A percentile compares a stretch with the other conserved stretches of the same genome.
Evolutionary conservation across 2,113 vertebrate species (phyloP).

Genomic region (Oxygymnocypris stewartii): DNA sequence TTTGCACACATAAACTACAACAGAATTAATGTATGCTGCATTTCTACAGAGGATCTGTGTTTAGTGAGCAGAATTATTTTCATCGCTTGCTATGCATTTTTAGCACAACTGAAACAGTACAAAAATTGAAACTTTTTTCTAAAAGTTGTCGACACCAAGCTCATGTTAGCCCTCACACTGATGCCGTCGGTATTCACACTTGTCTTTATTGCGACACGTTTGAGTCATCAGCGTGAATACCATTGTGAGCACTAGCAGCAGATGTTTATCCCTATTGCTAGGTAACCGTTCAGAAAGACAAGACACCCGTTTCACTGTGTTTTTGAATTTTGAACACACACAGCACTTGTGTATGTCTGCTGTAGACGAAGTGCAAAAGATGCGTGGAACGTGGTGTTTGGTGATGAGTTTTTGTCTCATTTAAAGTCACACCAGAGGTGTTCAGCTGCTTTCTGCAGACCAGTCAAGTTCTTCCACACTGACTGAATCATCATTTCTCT

Average conservation of each 20-base stretch:
- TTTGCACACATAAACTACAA: too few relatives aligned
- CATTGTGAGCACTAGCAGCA: not conserved
- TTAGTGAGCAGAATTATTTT: not conserved
- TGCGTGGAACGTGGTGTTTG: not conserved
- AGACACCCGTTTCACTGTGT: not conserved
- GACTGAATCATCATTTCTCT: too few relatives aligned
- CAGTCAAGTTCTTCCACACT: too few relatives aligned
- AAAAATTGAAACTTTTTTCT: not conserved
- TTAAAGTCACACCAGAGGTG: too few relatives aligned
- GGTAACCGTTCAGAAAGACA: not conserved
- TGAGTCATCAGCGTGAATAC: not conserved
- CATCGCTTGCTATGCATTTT: not conserved
- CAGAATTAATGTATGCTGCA: not conserved
- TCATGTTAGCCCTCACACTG: not conserved
- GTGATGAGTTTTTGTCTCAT: too few relatives aligned
- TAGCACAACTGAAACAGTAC: not conserved
- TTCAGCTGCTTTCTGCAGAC: too few relatives aligned
- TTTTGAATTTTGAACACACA: not conserved
- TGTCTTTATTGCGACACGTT: not conserved
- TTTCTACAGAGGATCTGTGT: not conserved
- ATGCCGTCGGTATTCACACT: not conserved
- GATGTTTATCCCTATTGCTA: slow-evolving; percentile 4
- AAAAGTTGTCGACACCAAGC: not conserved
- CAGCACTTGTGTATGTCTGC: not conserved
- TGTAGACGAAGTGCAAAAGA: not conserved